phyloP scores from a whole-genome alignment of 2,797 vertebrate species.

The Stomatorhinus walkeri region DNA sequence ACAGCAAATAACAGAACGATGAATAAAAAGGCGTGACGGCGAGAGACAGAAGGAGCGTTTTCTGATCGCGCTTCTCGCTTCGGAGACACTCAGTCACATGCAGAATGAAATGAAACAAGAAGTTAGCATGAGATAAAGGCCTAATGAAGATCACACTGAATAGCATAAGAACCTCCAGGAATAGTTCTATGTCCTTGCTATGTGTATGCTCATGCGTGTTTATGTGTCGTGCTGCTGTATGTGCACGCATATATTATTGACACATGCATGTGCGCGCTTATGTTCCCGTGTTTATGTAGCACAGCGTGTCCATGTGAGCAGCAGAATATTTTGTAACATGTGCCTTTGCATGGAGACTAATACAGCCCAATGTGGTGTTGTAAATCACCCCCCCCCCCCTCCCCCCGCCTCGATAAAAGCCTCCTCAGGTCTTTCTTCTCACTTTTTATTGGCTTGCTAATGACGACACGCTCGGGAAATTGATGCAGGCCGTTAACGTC shows the following conservation, averaged over 20 bases:
- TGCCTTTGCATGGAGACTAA: not conserved
- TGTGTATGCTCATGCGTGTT: not conserved
- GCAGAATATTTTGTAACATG: not conserved
- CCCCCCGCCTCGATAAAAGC: constrained; percentile 42
- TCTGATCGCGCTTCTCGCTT: not conserved
- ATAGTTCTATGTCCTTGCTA: not conserved
- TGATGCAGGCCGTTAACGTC: constrained; percentile 57
- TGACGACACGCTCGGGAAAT: constrained; percentile 51
- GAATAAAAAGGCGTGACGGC: not conserved
- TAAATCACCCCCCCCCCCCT: constrained; percentile 54
- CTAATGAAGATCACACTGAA: not conserved
- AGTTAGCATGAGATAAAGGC: not conserved
- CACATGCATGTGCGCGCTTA: not conserved
- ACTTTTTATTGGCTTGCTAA: constrained; percentile 53
- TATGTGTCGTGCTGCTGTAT: not conserved
- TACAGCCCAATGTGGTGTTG: constrained; percentile 24
- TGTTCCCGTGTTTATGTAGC: not conserved
- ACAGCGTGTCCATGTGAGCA: not conserved
- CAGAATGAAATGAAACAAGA: not conserved
- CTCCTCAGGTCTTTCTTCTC: constrained; percentile 45
- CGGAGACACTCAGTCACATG: not conserved
- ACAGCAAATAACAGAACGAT: not conserved
- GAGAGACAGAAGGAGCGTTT: not conserved
- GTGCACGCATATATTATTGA: not conserved
- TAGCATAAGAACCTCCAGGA: not conserved